phyloP scores from a whole-genome alignment of 2,113 vertebrate genomes.

The Athene noctua region DNA sequence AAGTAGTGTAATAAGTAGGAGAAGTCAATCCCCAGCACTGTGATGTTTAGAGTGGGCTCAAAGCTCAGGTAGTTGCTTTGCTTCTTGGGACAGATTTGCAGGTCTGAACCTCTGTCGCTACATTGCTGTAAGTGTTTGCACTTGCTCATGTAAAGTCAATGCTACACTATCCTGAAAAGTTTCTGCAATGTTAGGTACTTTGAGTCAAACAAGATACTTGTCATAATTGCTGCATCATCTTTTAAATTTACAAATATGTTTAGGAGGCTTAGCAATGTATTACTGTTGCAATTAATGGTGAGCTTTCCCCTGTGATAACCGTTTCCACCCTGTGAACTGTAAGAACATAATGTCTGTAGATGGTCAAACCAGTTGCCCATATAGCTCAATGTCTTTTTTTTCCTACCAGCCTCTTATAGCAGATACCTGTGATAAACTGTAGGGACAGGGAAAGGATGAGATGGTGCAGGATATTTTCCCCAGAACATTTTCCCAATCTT shows the following conservation, averaged over 20 bases:
- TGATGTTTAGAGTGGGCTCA: not conserved
- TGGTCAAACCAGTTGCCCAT: not conserved
- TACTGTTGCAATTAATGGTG: not conserved
- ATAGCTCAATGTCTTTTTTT: not conserved
- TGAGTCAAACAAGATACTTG: not conserved
- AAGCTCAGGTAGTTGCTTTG: not conserved
- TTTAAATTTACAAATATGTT: not conserved
- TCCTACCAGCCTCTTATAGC: not conserved
- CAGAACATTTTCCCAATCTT: not conserved
- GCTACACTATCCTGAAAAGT: not conserved
- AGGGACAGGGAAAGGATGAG: not conserved
- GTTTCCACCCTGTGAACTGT: not conserved
- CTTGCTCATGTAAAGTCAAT: not conserved
- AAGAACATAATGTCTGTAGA: not conserved
- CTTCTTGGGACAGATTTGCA: not conserved
- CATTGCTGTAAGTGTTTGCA: not conserved
- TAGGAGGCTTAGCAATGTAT: not conserved
- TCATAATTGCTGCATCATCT: not conserved
- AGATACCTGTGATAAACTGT: not conserved
- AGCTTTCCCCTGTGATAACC: not conserved
- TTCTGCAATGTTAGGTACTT: not conserved
- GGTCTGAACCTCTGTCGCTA: not conserved
- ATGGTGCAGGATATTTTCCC: not conserved
- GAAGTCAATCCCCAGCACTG: not conserved
- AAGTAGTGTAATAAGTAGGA: not conserved